Conservation (phyloP, 2,888 invertebrate species). For the Chaetogeoica ovagalla region DNA sequence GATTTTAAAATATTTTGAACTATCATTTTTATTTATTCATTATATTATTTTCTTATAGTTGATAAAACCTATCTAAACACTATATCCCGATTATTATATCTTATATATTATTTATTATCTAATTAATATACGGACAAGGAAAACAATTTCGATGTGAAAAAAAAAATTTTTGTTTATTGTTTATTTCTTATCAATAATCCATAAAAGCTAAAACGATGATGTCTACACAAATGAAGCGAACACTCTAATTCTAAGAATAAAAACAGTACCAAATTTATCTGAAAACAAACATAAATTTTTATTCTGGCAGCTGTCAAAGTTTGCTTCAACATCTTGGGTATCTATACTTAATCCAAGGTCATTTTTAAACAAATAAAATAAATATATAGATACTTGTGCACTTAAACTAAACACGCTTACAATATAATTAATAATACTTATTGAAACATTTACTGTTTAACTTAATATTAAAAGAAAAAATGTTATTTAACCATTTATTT, state of each 20-base stretch:
- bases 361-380: too few relatives aligned
- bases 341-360: too few relatives aligned
- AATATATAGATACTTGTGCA: background rate
- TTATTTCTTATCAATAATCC: background rate
- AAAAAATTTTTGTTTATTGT: background rate
- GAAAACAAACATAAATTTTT: too few relatives aligned
- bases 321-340: too few relatives aligned
- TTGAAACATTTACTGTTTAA: background rate
- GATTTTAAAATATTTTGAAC: too few relatives aligned
- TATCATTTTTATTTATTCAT: too few relatives aligned
- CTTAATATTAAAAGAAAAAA: conserved; percentile 18
- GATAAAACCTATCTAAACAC: too few relatives aligned
- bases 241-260: background rate
- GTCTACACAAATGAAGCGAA: too few relatives aligned
- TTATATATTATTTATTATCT: background rate
- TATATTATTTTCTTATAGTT: too few relatives aligned
- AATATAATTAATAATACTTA: conserved; percentile 3
- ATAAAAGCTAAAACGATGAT: too few relatives aligned
- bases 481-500: conserved; percentile 6
- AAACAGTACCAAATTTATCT: background rate
- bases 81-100: too few relatives aligned
- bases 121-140: background rate
- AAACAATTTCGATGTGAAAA: conserved; percentile 7
- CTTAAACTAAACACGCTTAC: background rate
- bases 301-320: too few relatives aligned